Conservation (phyloP, 1,140 invertebrate genomes). For the Drosophila nebulosa region DNA sequence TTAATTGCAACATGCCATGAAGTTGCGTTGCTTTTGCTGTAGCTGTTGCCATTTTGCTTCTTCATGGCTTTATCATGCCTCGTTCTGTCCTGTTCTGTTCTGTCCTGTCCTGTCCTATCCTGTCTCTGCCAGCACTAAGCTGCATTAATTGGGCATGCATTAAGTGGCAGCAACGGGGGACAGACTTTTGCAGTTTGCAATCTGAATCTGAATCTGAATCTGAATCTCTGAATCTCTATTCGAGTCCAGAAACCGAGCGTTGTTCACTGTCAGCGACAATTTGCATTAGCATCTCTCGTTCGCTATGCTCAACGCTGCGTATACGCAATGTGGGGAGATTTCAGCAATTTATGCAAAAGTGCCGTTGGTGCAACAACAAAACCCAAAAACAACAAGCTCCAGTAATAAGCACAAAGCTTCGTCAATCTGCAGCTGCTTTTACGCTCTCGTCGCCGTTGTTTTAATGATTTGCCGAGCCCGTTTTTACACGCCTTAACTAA, state of each 20-base stretch:
- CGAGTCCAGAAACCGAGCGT: background rate
- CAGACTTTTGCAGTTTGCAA: background rate
- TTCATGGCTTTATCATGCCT: no score
- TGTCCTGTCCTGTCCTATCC: no score
- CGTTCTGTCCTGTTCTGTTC: no score
- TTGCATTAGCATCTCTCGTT: conserved; percentile 4
- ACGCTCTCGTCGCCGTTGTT: background rate
- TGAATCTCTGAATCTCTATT: background rate
- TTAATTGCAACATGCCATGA: conserved; percentile 57
- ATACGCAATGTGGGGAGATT: conserved; percentile 18
- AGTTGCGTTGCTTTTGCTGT: conserved; percentile 38
- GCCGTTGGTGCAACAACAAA: background rate
- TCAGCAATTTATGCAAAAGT: conserved; percentile 17
- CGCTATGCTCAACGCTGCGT: conserved; percentile 16
- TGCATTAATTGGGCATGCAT: conserved; percentile 50
- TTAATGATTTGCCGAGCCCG: background rate
- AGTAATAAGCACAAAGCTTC: background rate
- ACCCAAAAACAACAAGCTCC: background rate
- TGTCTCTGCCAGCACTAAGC: conserved; percentile 22
- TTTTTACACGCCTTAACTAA: no score
- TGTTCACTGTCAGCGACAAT: conserved; percentile 4
- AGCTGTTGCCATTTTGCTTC: conserved; percentile 5
- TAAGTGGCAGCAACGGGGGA: conserved; percentile 22
- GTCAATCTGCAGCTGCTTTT: background rate
- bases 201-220: conserved; percentile 22